Base-by-base conservation (phyloP, 1,140 invertebrate species). In the Drosophila nigromelanica region DNA sequence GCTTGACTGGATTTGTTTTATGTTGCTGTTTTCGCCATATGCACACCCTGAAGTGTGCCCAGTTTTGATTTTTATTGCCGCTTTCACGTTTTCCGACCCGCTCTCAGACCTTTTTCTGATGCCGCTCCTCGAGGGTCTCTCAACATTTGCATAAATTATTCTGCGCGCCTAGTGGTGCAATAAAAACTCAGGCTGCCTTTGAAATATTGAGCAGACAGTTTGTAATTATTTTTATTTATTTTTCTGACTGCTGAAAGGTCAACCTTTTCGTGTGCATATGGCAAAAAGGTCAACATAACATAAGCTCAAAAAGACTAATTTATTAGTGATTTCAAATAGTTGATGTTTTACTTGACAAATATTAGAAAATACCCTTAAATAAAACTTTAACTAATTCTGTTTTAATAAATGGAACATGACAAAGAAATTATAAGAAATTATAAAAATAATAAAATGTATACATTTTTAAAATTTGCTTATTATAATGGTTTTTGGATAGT, bases 61-160 rank as follows among this genome's bases (percentile, higher is more conserved):
- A 48, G 55, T 73, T 82, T 79, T 82, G 78, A 79, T 87, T 87
- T 87, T 89, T 89, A 89, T 79, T 82, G 76, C 68, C 66, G 42
- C 55, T 21, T 24, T 43, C 42, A 64, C 48, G 42, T 21, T 27
- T 35, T 33, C 55, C 14, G 37, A 27, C 15, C 24, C 48, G 21
- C 50, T 33, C 43, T 59, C 15, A 12, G 69, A 30, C 12, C 56
- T 12, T 59, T 52, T 71, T 37, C 51, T 21, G 7, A 43, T 24
- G 40, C 33, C 24, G 5, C 27, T 43, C 30, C 1, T 10, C 18
- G 18, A 69, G 60, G 18, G 61, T 56, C 47, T 21, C 51, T 50
- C 24, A 43, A 37, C 62, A 62, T 69, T 51, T 78, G 79, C 79
- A 82, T 82, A 76, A 83, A 79, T 76, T 73, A 81, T 81, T 64